Evolutionary conservation across 2,888 invertebrate genomes (phyloP), one percentile per base, ranked within the genome.

Genomic region (Andrena minutula): DNA sequence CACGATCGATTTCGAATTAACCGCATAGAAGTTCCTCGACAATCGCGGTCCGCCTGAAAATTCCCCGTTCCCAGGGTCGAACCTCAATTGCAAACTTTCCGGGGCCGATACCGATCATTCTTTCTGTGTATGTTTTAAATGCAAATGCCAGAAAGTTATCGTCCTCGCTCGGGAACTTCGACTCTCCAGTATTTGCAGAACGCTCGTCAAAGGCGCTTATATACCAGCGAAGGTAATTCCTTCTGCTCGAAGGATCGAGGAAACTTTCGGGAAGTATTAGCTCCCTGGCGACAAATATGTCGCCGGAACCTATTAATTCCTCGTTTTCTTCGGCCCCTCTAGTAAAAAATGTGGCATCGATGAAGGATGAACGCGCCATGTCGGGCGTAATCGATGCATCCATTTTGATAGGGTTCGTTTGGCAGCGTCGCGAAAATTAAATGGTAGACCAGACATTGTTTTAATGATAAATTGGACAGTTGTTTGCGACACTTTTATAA

Each of bases 101-200:
- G 23, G 70, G 2, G 69, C 49, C 74, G 68, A 81, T 81, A 80
- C 81, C 74, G 68, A 80, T 66, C 68, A 64, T 74, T 81, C 81
- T 80, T 80, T 73, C 49, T 58, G 51, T 60, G 74, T 74, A 74
- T 28, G 73, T 65, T 81, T 73, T 80, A 80, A 73, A 81, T 69
- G 80, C 70, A 81, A 80, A 81, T 58, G 80, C 8, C 30, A 20
- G 56, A 64, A 80, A 81, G 74, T 75, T 74, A 64, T 74, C 81
- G 47, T 23, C 53, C 64, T 30, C 41, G 41, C n/a, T 16, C 5
- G 20, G 28, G 32, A 74, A 75, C 47, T 70, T 61, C 4, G 10
- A n/a, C 26, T 23, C n/a, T 10, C 16, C 20, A 23, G 47, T 81
- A 70, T 81, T 80, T 81, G 69, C 75, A 3, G 81, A 79, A 69